Base-by-base conservation (phyloP, 2,888 invertebrate species). In the Thymelicus acteon region DNA sequence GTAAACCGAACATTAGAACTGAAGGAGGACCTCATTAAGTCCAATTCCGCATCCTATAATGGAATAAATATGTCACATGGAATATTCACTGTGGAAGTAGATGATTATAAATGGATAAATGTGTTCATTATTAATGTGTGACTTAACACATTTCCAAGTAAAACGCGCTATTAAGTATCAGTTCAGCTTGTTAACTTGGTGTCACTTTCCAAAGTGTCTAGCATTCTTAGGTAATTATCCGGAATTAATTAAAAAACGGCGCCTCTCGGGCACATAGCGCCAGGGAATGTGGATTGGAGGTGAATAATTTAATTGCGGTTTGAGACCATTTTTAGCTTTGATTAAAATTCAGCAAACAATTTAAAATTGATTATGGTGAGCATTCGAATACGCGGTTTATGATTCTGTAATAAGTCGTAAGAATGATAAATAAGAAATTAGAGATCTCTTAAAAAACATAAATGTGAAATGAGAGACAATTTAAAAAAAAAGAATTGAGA, bases 151-250 rank as follows among this genome's bases (percentile, higher is more conserved):
- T 19, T 52, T 52, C 15, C 8, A 48, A 48, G 44, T 44, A 12
- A 44, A 4, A 10, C 10, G 19, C 47, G 54, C 31, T 12, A 54
- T 65, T 54, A 65, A 60, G 19, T 19, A 67, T 65, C 71, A 60
- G 49, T 72, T 65, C 62, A 66, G 68, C 68, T 67, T 75, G 72
- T 75, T 74, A 74, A 74, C 72, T 69, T 67, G 72, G 72, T 76
- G 78, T 76, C 76, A 77, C 76, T 79, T 75, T 73, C 76, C 73
- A 72, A 71, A 73, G 75, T 68, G 72, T 75, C 68, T 72, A 67
- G 72, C 72, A 70, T 74, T 73, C 72, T 74, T 72, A 72, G 71
- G 72, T 70, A 69, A 75, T 71, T 71, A 73, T 57, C 62, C 60
- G 73, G 73, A 67, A 74, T 74, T 72, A 72, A 72, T 73, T 73